phyloP scores from a whole-genome alignment of 2,113 vertebrate species.

The Marmota flaviventris region DNA sequence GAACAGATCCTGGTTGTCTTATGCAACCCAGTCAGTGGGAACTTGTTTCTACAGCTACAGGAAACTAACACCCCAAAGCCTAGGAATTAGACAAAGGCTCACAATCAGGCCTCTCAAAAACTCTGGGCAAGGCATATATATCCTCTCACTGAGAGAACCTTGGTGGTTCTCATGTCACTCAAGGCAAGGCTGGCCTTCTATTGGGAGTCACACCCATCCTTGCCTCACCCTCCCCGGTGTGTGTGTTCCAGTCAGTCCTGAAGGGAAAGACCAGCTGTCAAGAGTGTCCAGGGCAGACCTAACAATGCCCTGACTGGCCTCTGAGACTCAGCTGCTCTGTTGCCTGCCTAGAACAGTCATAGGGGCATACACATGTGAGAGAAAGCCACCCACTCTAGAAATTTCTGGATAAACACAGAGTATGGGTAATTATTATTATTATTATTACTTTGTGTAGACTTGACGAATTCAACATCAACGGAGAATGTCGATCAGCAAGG shows the following conservation, averaged over 20 bases:
- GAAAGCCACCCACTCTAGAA: not conserved
- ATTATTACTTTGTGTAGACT: not conserved
- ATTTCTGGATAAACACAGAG: conserved; percentile 14
- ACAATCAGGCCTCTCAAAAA: not conserved
- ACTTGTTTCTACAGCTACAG: not conserved
- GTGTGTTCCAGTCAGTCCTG: not conserved
- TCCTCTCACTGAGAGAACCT: not conserved
- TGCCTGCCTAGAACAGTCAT: not conserved
- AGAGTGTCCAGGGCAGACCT: not conserved
- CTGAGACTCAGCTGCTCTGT: not conserved
- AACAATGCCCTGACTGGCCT: not conserved
- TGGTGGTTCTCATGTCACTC: not conserved
- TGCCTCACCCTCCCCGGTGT: not conserved
- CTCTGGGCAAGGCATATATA: not conserved
- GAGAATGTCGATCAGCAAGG: not conserved
- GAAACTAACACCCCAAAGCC: not conserved
- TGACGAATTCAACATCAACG: not conserved
- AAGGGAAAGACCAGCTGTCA: not conserved
- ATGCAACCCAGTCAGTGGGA: not conserved
- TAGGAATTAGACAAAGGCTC: not conserved
- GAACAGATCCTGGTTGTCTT: not conserved
- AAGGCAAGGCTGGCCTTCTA: not conserved
- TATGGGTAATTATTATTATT: not conserved
- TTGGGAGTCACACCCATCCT: not conserved
- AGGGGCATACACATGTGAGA: not conserved